These are phyloP conservation scores for Paracentrotus lividus DNA, from an alignment of 53 echinoderm and acorn worm genomes.

Conservation along the genomic window DNA sequence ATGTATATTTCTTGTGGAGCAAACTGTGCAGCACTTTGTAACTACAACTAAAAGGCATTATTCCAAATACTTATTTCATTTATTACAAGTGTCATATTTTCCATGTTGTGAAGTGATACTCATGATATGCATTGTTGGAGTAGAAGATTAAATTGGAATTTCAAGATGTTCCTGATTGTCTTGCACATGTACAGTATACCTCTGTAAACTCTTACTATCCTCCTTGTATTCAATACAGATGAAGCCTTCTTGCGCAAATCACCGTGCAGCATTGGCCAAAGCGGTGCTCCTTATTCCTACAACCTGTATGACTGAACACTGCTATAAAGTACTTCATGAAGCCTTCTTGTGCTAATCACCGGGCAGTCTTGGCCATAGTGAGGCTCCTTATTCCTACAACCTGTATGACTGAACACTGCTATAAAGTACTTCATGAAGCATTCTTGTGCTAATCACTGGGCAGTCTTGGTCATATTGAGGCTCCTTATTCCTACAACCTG, in stretches of 20 bases:
- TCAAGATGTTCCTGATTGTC: not conserved
- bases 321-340: not conserved
- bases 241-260: conserved; percentile 29
- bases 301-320: conserved; percentile 39
- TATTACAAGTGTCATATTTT: too few species aligned
- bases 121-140: not conserved
- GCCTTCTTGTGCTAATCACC: not conserved
- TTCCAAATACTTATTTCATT: too few species aligned
- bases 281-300: conserved; percentile 26
- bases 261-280: not conserved
- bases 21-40: too few species aligned
- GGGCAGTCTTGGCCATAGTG: not conserved
- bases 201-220: not conserved
- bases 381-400: not conserved
- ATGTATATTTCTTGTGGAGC: too few species aligned
- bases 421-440: not conserved
- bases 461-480: not conserved
- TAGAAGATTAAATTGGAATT: too few species aligned
- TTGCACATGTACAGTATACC: not conserved
- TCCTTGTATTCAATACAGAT: conserved; percentile 14
- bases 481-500: not conserved
- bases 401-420: too few species aligned
- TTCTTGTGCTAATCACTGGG: not conserved
- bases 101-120: not conserved
- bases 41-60: too few species aligned